Evolutionary conservation across 2,888 invertebrate species (phyloP), one percentile per base, ranked within the genome.

Genomic region (Schizotus pectinicornis): DNA sequence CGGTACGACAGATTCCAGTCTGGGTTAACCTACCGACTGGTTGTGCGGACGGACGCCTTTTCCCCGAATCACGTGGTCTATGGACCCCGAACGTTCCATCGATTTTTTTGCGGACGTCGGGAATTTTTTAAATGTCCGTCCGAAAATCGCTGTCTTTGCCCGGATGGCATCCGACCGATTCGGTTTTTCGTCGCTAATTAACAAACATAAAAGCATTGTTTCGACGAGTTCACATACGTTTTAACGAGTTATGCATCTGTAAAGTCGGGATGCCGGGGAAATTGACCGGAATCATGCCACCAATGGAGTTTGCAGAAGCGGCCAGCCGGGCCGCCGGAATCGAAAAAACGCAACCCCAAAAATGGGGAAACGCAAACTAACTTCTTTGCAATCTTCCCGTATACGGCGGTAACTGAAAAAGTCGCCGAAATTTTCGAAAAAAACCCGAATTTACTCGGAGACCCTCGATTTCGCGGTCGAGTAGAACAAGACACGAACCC

Each of bases 181-280:
- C 71, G 73, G 73, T 75, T 76, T 77, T 77, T 72, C 72, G 74
- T 66, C 71, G 71, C 74, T 77, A 78, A 77, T 77, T 78, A 78
- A 73, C 75, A 75, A 76, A 75, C 76, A 75, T 77, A 75, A 76
- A 77, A 67, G 71, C 73, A 73, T 74, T 74, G 74, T 74, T 74
- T 70, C 67, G 70, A 58, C 67, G 59, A 67, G 72, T 74, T 74
- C 72, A 70, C 74, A 73, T 71, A 65, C 68, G 70, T 71, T 67
- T 69, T 66, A 60, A 66, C 69, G 63, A 64, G 65, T 68, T 67
- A 67, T 70, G 67, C 69, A 68, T 69, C 67, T 65, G 68, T 68
- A 22, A 22, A 22, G 22, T 22, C 22, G 22, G 22, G 22, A 22
- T 22, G 22, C 22, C 22, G 22, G 5, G 22, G 22, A 22, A 22